Conservation (phyloP, 2,113 vertebrate species). For the Eptesicus fuscus region DNA sequence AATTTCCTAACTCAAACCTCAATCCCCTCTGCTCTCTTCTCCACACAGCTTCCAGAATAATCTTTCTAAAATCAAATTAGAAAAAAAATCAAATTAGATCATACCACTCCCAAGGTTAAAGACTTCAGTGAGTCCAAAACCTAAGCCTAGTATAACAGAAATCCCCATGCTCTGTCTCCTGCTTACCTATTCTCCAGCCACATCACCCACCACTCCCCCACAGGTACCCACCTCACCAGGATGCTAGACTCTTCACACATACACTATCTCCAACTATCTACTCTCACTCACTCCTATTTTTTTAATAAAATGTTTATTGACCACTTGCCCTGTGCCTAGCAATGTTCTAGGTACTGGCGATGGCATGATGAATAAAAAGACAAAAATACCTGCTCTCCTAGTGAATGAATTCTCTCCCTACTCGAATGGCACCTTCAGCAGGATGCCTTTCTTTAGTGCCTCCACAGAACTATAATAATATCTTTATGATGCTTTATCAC, state of each 20-base stretch:
- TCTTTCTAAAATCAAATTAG: slow-evolving; percentile 31
- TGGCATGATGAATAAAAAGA: background rate
- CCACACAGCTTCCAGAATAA: background rate
- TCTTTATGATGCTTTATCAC: background rate
- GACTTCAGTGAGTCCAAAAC: background rate
- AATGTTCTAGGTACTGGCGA: background rate
- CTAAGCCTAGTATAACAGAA: background rate
- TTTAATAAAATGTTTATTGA: background rate
- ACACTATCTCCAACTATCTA: background rate
- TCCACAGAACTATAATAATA: background rate
- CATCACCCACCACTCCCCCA: background rate
- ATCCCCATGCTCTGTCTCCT: background rate
- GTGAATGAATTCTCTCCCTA: background rate
- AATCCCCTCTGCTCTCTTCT: background rate
- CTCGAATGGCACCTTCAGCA: background rate
- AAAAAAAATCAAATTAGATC: slow-evolving; percentile 18
- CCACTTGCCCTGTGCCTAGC: background rate
- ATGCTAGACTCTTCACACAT: background rate
- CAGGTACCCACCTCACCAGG: background rate
- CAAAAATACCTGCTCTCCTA: background rate
- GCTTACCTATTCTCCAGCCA: background rate
- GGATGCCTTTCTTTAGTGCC: background rate
- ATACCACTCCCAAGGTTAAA: background rate
- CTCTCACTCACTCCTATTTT: background rate
- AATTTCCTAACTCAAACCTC: background rate